These are phyloP conservation scores for Pseudococcus viburni DNA, from an alignment of 2,888 invertebrate species.

Conservation along the genomic window DNA sequence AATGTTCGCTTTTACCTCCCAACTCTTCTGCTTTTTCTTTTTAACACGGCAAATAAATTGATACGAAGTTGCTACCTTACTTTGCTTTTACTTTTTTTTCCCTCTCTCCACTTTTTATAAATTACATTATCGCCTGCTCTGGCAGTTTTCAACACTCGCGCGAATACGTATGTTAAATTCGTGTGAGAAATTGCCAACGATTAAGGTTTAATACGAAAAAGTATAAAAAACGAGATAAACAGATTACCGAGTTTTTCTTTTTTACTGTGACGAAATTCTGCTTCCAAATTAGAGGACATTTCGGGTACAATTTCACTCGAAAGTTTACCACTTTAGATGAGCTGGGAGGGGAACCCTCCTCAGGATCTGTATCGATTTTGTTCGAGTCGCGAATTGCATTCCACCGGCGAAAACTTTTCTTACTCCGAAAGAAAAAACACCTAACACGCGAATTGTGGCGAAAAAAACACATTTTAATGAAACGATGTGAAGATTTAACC, in stretches of 20 bases:
- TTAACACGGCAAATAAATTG: constrained; percentile 11
- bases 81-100: neutral
- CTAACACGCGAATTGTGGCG: neutral
- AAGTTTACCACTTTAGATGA: constrained; percentile 38
- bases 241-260: constrained; percentile 48
- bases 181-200: constrained; percentile 53
- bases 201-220: constrained; percentile 47
- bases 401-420: neutral
- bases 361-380: neutral
- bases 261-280: neutral
- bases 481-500: constrained; percentile 13
- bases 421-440: neutral
- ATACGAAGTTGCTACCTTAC: constrained; percentile 27
- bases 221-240: constrained; percentile 41
- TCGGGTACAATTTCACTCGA: neutral
- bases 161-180: constrained; percentile 55
- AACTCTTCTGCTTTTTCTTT: neutral
- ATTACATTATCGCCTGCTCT: constrained; percentile 27
- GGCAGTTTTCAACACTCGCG: constrained; percentile 6
- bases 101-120: neutral
- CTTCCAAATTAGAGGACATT: constrained; percentile 48
- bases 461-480: constrained; percentile 12
- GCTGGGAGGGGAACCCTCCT: neutral
- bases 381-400: constrained; percentile 42
- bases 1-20: constrained; percentile 26